Conservation (phyloP, 1,140 invertebrate genomes). For the Trypoxylus dichotomus region DNA sequence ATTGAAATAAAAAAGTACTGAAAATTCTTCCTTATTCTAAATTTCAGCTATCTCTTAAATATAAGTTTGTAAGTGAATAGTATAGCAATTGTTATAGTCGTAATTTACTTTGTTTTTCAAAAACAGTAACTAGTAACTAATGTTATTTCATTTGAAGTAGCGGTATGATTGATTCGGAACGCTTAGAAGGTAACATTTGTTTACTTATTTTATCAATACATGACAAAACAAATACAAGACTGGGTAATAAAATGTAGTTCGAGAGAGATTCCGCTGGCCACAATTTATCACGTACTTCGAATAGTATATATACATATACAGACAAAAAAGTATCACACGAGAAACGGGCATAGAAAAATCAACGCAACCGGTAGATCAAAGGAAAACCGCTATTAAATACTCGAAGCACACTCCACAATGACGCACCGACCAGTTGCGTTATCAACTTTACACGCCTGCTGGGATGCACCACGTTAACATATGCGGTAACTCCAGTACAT, state of each 20-base stretch:
- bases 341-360: constrained; percentile 13
- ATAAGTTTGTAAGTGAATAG: too few relatives aligned
- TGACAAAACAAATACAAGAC: not conserved
- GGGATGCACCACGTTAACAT: constrained; percentile 9
- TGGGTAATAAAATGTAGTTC: not conserved
- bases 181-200: not conserved
- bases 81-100: too few relatives aligned
- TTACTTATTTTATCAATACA: constrained; percentile 12
- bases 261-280: not conserved
- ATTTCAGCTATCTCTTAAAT: too few relatives aligned
- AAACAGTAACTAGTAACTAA: too few relatives aligned
- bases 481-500: not conserved
- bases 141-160: too few relatives aligned
- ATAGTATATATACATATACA: constrained; percentile 3
- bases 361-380: constrained; percentile 21
- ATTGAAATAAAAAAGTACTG: too few relatives aligned
- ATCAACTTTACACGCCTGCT: not conserved
- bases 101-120: too few relatives aligned
- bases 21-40: too few relatives aligned
- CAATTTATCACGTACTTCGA: constrained; percentile 22
- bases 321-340: constrained; percentile 14
- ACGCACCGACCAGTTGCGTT: constrained; percentile 11
- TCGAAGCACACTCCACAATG: constrained; percentile 14
- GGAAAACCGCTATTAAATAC: constrained; percentile 14
- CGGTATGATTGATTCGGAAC: not conserved